phyloP scores from a whole-genome alignment of 2,113 vertebrate species.

The Bubo scandiacus region DNA sequence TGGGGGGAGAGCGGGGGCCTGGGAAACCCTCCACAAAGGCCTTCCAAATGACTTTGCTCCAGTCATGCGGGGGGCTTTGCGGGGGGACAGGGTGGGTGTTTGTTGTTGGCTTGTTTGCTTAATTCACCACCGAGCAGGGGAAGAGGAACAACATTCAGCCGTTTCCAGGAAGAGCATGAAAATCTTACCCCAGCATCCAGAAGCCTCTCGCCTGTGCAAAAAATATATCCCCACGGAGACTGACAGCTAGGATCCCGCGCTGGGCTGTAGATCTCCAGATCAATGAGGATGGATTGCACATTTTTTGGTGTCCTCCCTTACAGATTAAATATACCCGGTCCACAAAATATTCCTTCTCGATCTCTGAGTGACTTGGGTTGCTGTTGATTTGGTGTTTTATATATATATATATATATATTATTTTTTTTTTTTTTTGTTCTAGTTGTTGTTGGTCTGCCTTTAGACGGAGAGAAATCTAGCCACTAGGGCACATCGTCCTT shows the following conservation, averaged over 20 bases:
- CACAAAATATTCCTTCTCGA: neutral
- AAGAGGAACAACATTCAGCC: neutral
- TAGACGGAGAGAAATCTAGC: conserved; percentile 1
- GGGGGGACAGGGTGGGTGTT: neutral
- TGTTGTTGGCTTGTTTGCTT: conserved; percentile 8
- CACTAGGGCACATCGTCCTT: neutral
- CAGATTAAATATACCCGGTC: neutral
- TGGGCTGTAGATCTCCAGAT: conserved; percentile 32
- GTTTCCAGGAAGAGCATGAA: conserved; percentile 28
- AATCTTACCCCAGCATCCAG: conserved; percentile 68
- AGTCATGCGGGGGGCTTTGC: neutral
- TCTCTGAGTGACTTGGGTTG: neutral
- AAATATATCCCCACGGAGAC: conserved; percentile 18
- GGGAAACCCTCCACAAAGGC: neutral
- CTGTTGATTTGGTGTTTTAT: neutral
- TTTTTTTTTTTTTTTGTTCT: neutral
- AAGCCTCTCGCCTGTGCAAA: conserved; percentile 13
- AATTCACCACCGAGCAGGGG: neutral
- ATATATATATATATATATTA: too few relatives aligned
- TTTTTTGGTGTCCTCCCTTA: neutral
- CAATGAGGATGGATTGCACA: neutral
- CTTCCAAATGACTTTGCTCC: neutral
- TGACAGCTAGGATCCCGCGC: conserved; percentile 31
- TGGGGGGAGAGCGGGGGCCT: neutral
- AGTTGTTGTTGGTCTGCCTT: neutral